Evolutionary conservation across 1,140 invertebrate genomes (phyloP).

Genomic region (Eueides isabella): DNA sequence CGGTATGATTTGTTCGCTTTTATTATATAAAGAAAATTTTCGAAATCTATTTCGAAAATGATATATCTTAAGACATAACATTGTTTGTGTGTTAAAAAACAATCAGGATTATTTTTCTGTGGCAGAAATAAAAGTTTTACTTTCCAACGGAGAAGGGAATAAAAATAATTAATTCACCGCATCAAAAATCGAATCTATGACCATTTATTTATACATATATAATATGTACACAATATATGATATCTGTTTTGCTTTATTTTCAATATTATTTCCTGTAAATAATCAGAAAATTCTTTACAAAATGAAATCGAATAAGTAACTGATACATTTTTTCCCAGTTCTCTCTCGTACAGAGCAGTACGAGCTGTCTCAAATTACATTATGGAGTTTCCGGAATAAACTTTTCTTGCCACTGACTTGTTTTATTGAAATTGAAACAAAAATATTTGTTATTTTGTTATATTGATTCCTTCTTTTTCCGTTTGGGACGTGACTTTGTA

Average conservation of each 20-base stretch:
- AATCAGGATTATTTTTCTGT: too few relatives aligned
- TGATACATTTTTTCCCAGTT: not conserved
- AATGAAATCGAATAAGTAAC: conserved; percentile 5
- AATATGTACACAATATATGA: too few relatives aligned
- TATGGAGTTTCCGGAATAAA: conserved; percentile 7
- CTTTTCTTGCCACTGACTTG: conserved; percentile 4
- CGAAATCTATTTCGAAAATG: too few relatives aligned
- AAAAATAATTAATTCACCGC: too few relatives aligned
- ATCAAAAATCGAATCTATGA: not conserved
- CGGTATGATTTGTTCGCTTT: too few relatives aligned
- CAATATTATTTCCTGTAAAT: conserved; percentile 1
- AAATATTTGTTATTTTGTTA: not conserved
- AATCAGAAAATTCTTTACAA: not conserved
- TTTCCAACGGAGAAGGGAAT: too few relatives aligned
- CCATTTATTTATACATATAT: too few relatives aligned
- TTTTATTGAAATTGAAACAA: conserved; percentile 4
- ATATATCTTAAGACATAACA: too few relatives aligned
- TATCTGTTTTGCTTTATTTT: not conserved
- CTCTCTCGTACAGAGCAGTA: not conserved
- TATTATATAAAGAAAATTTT: too few relatives aligned
- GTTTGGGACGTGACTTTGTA: not conserved
- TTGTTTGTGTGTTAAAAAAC: too few relatives aligned
- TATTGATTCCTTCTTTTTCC: not conserved
- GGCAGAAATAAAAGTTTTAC: too few relatives aligned
- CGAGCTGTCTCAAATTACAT: conserved; percentile 3